A percentile compares a stretch with the other conserved stretches of the same genome.
Conservation (phyloP, 2,113 vertebrate species). For the Phodopus roborovskii region DNA sequence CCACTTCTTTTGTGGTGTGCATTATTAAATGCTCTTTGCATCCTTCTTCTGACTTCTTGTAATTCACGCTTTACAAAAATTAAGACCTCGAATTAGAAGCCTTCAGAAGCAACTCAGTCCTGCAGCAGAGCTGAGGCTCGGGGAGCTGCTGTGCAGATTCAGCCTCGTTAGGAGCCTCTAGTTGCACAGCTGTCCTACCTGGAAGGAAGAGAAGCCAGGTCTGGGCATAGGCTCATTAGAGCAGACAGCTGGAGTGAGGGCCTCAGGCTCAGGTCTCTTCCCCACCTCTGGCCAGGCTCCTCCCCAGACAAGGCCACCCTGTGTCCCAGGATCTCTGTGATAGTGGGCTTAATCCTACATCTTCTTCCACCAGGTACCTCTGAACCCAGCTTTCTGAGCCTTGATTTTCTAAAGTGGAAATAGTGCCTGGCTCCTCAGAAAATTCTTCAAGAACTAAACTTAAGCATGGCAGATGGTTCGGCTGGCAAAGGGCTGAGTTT, state of each 20-base stretch:
- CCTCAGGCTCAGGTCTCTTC: neutral
- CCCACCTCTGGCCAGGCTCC: neutral
- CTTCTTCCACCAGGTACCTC: neutral
- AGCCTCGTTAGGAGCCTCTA: constrained; percentile 84
- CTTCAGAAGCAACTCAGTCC: constrained; percentile 89
- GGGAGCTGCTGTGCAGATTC: constrained; percentile 82
- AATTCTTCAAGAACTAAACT: neutral
- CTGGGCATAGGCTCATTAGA: constrained; percentile 74
- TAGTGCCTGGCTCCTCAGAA: neutral
- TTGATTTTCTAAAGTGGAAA: constrained; percentile 29
- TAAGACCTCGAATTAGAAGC: constrained; percentile 93
- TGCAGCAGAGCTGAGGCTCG: constrained; percentile 87
- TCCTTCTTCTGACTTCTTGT: constrained; percentile 96
- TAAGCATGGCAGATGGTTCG: neutral
- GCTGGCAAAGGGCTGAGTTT: neutral
- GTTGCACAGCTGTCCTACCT: constrained; percentile 81
- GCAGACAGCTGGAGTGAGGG: constrained; percentile 30
- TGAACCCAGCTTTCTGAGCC: neutral
- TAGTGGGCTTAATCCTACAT: neutral
- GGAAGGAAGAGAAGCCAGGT: constrained; percentile 80
- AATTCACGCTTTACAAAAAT: constrained; percentile 95
- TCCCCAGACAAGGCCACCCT: neutral
- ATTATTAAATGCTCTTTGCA: constrained; percentile 95
- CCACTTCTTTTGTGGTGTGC: constrained; percentile 93
- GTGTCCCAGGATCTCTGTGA: neutral